Base-by-base conservation (phyloP, 2,797 vertebrate species). In the Bradypodion ventrale region DNA sequence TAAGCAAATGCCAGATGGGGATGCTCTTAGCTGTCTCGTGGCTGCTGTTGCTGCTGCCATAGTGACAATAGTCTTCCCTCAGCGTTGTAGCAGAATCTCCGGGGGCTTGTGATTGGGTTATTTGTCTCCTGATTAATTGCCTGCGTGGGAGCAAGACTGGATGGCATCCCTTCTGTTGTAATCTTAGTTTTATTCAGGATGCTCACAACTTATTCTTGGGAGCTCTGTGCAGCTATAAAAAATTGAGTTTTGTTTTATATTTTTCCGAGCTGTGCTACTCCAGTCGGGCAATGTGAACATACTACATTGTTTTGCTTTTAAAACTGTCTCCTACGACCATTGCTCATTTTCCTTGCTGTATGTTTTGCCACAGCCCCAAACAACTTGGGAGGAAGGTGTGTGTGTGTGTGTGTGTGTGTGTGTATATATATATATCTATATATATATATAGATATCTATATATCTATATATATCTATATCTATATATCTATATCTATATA, bases 11-110 rank as follows among this genome's bases (percentile, higher is more conserved):
- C 87, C 88, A 88, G 83, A 91, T 87, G 87, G 91, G 52, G 0
- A 0, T 29, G 77, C 79, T 84, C 80, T 32, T 73, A 82, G 75
- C 75, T 0, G 0, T 19, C 0, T 23, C 72, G 72, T 87, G 83
- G 89, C 1, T 82, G 62, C 46, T 65, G 80, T 59, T 56, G 80
- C 90, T 91, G 92, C 87, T 91, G 87, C 92, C 83, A 69, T 89
- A 82, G 90, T 82, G 91, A 85, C 89, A 0, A 0, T 63, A 56
- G 32, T 60, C 75, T 86, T 83, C 73, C 10, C 32, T 68, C 60
- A 82, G 68, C 70, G 68, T 83, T 0, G 0, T 25, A 42, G 23
- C 0, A 37, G 0, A 83, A 56, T 52, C 75, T 40, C 74, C 12
- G 32, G 78, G 59, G 76, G 78, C 60, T 81, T 87, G 78, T 82